Base-by-base conservation (phyloP, 2,888 invertebrate genomes). In the Prenolepis imparis region DNA sequence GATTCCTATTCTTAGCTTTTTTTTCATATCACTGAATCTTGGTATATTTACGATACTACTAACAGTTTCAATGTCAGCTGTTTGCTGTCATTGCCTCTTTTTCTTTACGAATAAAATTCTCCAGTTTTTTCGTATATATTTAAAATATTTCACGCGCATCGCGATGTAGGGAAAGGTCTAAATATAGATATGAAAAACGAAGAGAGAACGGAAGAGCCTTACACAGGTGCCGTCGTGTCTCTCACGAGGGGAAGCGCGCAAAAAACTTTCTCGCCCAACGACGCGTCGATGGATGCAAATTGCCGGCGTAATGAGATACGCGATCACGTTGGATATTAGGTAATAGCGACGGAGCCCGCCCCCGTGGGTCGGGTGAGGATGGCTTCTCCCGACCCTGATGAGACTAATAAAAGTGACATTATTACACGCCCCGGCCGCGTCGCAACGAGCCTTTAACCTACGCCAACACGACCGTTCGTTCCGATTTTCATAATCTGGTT, bases 381-480 rank as follows among this genome's bases (percentile, higher is more conserved):
- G 90, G 21, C 91, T 92, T 80, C 78, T 70, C 78, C 91, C 90
- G 92, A 92, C 92, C 92, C 90, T 92, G 93, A 93, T 93, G 91
- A 93, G 92, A 89, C 92, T 93, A 93, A 94, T 93, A 92, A 94
- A 93, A 92, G 91, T 93, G 93, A 93, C 93, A 93, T 93, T 90
- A 91, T 93, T 93, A 92, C 91, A 68, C 90, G 90, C 89, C 86
- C 78, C 78, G 70, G 18, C 39, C 66, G 77, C 85, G 82, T 88
- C 91, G 74, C 85, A 89, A 89, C 87, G 85, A 89, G 89, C 89
- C 89, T 89, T 89, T 89, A 90, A 90, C 86, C 90, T 83, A 88
- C 87, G 87, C 72, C 83, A 81, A 85, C 75, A 85, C 75, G 77
- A 41, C 81, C 85, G 88, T 84, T 88, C 84, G 89, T 87, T 88